These are phyloP conservation scores for Leiothrix lutea DNA, from an alignment of 2,113 vertebrate species.

Conservation along the genomic window DNA sequence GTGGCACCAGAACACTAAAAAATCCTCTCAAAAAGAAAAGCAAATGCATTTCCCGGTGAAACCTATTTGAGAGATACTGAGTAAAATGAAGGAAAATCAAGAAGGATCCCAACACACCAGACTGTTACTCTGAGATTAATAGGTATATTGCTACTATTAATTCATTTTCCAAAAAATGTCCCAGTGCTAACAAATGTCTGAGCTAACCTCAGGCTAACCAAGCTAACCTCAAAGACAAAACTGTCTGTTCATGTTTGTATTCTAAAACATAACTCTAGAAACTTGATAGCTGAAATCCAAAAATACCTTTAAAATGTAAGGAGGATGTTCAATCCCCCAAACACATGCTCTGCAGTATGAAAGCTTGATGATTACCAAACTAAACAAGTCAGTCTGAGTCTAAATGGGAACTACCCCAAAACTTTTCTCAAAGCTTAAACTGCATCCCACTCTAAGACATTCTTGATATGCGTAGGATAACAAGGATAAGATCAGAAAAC, in stretches of 20 bases:
- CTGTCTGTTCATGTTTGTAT: background rate
- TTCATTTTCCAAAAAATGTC: slow-evolving; percentile 2
- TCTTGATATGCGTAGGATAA: background rate
- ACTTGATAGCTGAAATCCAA: slow-evolving; percentile 2
- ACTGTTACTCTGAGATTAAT: background rate
- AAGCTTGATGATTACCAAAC: background rate
- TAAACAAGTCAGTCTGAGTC: background rate
- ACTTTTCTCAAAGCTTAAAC: background rate
- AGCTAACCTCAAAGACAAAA: slow-evolving; percentile 25
- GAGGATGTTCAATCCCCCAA: background rate
- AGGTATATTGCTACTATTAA: background rate
- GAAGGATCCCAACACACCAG: background rate
- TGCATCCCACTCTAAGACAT: background rate
- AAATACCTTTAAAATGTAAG: slow-evolving; percentile 7
- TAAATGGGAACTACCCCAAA: background rate
- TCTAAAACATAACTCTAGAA: slow-evolving; percentile 1
- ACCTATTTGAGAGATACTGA: background rate
- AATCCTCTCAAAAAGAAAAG: background rate
- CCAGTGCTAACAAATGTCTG: background rate
- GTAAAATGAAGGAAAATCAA: slow-evolving; percentile 15
- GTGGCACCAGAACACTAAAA: slow-evolving; percentile 71
- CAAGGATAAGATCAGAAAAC: background rate
- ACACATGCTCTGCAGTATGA: background rate
- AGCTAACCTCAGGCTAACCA: background rate
- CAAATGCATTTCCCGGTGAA: background rate